Percentiles rank a stretch among this genome's conserved stretches.
Evolutionary conservation across 2,888 invertebrate genomes (phyloP).

Genomic region (Tanypteryx hageni): DNA sequence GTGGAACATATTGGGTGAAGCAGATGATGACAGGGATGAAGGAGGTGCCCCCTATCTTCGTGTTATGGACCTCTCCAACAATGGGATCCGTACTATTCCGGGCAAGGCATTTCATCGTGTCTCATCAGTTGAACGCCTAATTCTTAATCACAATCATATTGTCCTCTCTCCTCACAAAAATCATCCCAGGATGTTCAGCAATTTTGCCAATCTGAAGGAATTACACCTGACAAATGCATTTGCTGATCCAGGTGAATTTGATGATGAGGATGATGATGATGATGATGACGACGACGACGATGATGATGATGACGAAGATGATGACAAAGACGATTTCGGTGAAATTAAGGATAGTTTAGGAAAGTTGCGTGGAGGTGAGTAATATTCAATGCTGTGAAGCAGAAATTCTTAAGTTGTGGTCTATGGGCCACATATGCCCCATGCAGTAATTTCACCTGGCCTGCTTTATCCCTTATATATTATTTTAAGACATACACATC

Average conservation of each 20-base stretch:
- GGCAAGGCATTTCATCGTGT: constrained; percentile 88
- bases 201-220: constrained; percentile 79
- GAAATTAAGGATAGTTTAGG: not conserved
- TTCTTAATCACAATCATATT: constrained; percentile 84
- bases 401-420: too few species aligned
- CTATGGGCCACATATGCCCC: too few species aligned
- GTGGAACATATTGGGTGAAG: constrained; percentile 83
- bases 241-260: constrained; percentile 72
- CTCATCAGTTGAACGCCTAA: constrained; percentile 81
- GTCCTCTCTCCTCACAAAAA: constrained; percentile 76
- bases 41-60: constrained; percentile 74
- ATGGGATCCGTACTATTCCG: constrained; percentile 83
- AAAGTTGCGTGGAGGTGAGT: not conserved
- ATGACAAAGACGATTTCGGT: not conserved
- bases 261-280: constrained; percentile 27
- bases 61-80: constrained; percentile 85
- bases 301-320: constrained; percentile 34
- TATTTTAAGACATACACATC: too few species aligned
- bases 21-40: constrained; percentile 45
- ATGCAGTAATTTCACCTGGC: too few species aligned
- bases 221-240: constrained; percentile 86
- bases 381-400: not conserved
- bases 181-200: constrained; percentile 74
- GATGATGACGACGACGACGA: not conserved
- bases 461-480: too few species aligned